Evolutionary conservation across 2,113 vertebrate genomes (phyloP).

Genomic region (Chlamydotis undulata): DNA sequence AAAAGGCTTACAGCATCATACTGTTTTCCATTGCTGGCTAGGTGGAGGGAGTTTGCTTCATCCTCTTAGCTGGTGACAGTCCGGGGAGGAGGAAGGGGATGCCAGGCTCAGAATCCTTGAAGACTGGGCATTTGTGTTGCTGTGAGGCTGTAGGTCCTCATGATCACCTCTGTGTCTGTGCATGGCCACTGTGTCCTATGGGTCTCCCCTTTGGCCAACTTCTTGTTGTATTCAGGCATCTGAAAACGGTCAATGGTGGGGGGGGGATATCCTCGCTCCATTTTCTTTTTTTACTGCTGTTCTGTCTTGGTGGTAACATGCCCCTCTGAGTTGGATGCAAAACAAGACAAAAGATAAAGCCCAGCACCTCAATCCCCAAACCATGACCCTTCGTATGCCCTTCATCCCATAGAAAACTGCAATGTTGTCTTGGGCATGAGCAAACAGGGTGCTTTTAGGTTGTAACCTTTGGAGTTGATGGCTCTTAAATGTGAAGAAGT

Average conservation of each 20-base stretch:
- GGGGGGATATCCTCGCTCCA: neutral
- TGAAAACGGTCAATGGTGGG: neutral
- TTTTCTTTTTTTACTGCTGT: neutral
- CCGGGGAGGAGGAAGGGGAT: neutral
- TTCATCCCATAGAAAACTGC: neutral
- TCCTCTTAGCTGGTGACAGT: neutral
- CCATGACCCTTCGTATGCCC: accelerated
- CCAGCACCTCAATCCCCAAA: neutral
- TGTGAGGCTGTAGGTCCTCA: neutral
- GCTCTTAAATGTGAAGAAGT: neutral
- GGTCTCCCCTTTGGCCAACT: neutral
- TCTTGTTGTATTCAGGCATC: accelerated
- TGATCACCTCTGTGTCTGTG: neutral
- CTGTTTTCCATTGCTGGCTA: neutral
- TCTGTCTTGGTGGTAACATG: neutral
- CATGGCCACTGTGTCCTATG: neutral
- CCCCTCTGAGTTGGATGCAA: neutral
- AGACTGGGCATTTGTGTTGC: neutral
- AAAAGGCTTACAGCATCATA: neutral
- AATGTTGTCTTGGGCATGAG: neutral
- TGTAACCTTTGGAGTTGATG: neutral
- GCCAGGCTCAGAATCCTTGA: neutral
- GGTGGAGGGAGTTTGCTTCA: neutral
- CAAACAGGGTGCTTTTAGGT: neutral
- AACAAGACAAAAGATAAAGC: neutral